Conservation (phyloP, 1,140 invertebrate species). For the Planococcus citri region DNA sequence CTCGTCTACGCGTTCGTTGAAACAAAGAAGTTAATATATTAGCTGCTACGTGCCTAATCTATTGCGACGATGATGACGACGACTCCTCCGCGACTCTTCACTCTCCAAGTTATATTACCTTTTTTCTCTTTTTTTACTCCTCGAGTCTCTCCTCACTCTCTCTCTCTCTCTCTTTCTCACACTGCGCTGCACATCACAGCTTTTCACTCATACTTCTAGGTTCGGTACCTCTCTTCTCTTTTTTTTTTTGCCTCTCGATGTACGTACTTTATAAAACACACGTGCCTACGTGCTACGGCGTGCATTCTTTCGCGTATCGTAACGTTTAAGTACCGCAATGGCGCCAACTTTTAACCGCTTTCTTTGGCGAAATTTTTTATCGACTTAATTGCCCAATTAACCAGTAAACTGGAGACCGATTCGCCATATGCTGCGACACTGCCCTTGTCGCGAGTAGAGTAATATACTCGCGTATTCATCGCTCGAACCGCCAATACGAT, state of each 20-base stretch:
- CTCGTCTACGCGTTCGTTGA: not conserved
- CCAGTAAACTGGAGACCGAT: no score
- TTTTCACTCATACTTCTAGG: no score
- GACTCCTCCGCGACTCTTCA: not conserved
- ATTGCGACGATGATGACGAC: not conserved
- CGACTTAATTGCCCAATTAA: no score
- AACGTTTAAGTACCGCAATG: slow-evolving; percentile 4
- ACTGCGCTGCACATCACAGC: no score
- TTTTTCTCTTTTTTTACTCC: not conserved
- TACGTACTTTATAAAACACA: not conserved
- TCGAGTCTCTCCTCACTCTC: not conserved
- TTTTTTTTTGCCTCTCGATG: not conserved
- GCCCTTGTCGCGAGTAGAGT: no score
- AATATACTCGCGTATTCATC: no score
- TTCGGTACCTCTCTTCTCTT: not conserved
- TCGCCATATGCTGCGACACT: no score
- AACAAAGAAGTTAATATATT: slow-evolving; percentile 19
- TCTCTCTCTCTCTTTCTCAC: not conserved
- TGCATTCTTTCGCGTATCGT: not conserved
- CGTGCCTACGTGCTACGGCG: slow-evolving; percentile 14
- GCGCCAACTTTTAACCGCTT: slow-evolving; percentile 1
- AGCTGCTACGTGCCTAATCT: slow-evolving; percentile 17
- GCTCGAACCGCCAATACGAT: no score
- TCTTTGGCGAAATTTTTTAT: not conserved
- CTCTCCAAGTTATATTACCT: no score